Evolutionary conservation across 2,113 vertebrate genomes (phyloP), one percentile per base, ranked within the genome.

Genomic region (Apodemus speciosus): DNA sequence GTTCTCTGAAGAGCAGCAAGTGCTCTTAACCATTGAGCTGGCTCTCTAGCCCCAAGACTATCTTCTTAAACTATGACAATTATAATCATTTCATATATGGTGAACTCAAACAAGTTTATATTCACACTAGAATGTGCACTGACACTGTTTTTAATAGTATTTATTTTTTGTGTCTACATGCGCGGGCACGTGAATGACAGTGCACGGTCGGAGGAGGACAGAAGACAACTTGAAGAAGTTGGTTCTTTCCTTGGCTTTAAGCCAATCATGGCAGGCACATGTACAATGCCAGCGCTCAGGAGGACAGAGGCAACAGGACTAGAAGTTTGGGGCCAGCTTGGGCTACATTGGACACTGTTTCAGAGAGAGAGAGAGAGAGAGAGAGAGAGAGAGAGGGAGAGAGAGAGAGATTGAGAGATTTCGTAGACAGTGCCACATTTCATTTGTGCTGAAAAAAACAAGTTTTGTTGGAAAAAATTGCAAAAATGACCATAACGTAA

Each of bases 1-100:
- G 18, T 35, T 20, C 49, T 77, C 49, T 77, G 49, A 35, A 21
- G 49, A 35, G 43, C 32, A 49, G 27, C 73, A 76, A 76, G 2
- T 9, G 9, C 49, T 79, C 49, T 21, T 51, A 35, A 35, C 49
- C 32, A n/a, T 9, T 56, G 76, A 79, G 49, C 32, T 20, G 4
- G 49, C 35, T 56, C 18, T 79, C 32, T 15, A n/a, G 49, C 49
- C 32, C 49, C 76, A 56, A 56, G 56, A 27, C 38, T 58, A 58
- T 21, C 56, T 71, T 72, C 93, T 66, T 32, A 79, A 85, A 35
- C 40, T 88, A 90, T 75, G 64, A 93, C 43, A 77, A 40, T 90
- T 87, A 83, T 71, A 83, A 91, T 83, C 80, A 27, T 3, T 79
- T 79, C 77, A 38, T n/a, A 87, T 15, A 84, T 3, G 14, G 64